These are phyloP conservation scores for Xenopus tropicalis DNA, from an alignment of 2,113 vertebrate species.

Conservation along the genomic window DNA sequence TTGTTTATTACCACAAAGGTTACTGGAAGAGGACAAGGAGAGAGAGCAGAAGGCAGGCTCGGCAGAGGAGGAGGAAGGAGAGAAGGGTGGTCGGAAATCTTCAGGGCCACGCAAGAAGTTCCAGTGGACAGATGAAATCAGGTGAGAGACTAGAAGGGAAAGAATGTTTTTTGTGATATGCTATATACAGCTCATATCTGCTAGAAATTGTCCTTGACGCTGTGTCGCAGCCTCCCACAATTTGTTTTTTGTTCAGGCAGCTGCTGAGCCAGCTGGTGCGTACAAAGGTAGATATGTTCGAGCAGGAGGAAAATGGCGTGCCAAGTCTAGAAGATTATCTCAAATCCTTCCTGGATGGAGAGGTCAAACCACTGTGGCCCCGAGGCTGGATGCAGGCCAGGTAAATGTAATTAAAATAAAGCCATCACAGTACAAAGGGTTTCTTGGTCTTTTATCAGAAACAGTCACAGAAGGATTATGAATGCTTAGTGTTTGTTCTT, in stretches of 20 bases:
- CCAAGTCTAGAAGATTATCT: conserved; percentile 81
- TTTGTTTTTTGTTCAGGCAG: conserved; percentile 64
- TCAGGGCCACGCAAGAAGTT: conserved; percentile 85
- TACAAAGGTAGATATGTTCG: conserved; percentile 74
- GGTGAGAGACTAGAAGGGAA: conserved; percentile 59
- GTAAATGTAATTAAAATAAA: conserved; percentile 60
- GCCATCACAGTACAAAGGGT: no score
- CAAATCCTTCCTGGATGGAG: conserved; percentile 80
- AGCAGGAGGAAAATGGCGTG: conserved; percentile 66
- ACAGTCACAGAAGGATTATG: not conserved
- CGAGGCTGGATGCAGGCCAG: conserved; percentile 97
- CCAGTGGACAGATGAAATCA: conserved; percentile 90
- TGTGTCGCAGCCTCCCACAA: not conserved
- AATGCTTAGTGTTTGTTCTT: no score
- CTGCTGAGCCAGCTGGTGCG: conserved; percentile 76
- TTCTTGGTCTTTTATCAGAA: not conserved
- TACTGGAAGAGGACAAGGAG: conserved; percentile 78
- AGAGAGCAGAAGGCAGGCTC: conserved; percentile 71
- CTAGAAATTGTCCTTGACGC: not conserved
- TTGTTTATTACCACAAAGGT: conserved; percentile 57
- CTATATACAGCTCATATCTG: not conserved
- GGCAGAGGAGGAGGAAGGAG: conserved; percentile 72
- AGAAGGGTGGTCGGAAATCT: conserved; percentile 70
- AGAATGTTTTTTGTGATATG: not conserved
- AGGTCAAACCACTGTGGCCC: conserved; percentile 86